A percentile compares a stretch with the other conserved stretches of the same genome.
Evolutionary conservation across 2,113 vertebrate genomes (phyloP).

Genomic region (Rissa tridactyla): DNA sequence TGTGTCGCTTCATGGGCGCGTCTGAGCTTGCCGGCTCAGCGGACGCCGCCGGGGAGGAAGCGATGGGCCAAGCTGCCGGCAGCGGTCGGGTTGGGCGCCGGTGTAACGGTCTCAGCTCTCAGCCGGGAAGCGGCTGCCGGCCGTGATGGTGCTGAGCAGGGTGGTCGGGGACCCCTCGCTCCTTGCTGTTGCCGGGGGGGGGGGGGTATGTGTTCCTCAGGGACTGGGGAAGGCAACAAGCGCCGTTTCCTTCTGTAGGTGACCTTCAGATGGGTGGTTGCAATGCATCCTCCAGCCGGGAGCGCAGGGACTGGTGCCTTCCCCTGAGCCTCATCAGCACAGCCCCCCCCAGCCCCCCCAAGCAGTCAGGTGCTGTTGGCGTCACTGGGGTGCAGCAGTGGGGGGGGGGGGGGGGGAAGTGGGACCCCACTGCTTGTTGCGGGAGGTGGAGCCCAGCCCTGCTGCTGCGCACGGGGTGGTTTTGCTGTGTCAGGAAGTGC

Average conservation of each 20-base stretch:
- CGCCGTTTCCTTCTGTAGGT: background rate
- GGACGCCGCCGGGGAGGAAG: background rate
- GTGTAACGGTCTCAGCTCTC: background rate
- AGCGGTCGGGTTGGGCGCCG: accelerated
- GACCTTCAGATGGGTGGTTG: background rate
- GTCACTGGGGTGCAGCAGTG: background rate
- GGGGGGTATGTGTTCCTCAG: background rate
- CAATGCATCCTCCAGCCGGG: accelerated
- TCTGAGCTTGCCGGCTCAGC: background rate
- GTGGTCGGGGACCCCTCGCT: accelerated
- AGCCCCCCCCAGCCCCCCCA: background rate
- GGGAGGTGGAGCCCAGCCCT: background rate
- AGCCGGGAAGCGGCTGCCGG: background rate
- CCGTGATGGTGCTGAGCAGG: accelerated
- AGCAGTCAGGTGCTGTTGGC: background rate
- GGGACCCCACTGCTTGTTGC: background rate
- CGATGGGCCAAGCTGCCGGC: accelerated
- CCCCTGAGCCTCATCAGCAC: background rate
- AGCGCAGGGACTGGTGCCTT: background rate
- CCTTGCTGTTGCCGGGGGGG: too few relatives aligned
- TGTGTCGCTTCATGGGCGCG: accelerated
- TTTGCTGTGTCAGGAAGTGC: conserved; percentile 17
- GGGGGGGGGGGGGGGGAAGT: background rate
- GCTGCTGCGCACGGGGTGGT: accelerated
- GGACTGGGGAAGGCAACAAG: background rate